Base-by-base conservation (phyloP, 2,797 vertebrate species). In the Clarias laeviceps region DNA sequence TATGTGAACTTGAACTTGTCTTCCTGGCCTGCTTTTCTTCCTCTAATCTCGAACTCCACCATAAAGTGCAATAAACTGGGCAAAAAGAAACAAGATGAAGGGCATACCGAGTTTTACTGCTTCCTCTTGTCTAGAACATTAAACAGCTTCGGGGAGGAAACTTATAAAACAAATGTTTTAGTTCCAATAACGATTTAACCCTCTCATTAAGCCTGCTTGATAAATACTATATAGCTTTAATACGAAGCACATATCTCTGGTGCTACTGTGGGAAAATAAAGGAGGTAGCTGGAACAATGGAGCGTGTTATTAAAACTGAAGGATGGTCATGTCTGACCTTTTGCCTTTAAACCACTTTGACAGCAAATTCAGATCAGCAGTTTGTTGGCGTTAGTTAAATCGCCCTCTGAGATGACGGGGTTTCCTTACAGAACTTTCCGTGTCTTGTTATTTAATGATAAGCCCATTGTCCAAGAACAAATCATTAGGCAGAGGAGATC, bases 1-100 rank as follows among this genome's bases (percentile, higher is more conserved):
- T 62, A 57, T 93, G 88, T 90, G 84, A 90, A 89, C 90, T 87
- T 87, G 88, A 93, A 85, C 86, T 90, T 84, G 59, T 65, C 40
- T 56, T 83, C 34, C 68, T 82, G 87, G 84, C 68, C 90, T 87
- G 88, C 85, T 91, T 91, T 88, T 80, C 89, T 79, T 70, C 15
- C 40, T 84, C 62, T 57, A 69, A 72, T 89, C 88, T 57, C 88
- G 82, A 80, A 62, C 82, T 57, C 77, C 80, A 82, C 85, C 50
- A 87, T 83, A 86, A 87, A 79, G 22, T 65, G 62, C n/a, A 81
- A 83, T 84, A 83, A 83, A 91, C 85, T 85, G 83, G 87, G 89
- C 88, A 81, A 80, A 82, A 89, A 91, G 3, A 81, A 91, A 5
- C 57, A 86, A 82, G 74, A 80, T 82, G 62, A 64, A 85, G 78